These are phyloP conservation scores for Apodemia duryi DNA, from an alignment of 2,888 invertebrate species.

Conservation along the genomic window DNA sequence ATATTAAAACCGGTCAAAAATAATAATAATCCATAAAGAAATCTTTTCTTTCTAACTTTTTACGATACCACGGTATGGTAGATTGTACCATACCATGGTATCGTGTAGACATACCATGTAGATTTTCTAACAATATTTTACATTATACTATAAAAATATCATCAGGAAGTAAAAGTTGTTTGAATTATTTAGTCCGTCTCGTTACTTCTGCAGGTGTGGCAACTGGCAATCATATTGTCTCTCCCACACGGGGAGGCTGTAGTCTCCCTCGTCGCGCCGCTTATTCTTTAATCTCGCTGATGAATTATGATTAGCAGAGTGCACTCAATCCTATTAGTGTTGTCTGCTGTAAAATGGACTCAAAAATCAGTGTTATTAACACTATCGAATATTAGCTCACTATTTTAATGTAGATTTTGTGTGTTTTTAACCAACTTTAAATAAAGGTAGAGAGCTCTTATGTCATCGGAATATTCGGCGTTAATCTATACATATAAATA, in stretches of 20 bases:
- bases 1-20: too few species aligned
- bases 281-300: constrained; percentile 78
- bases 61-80: too few species aligned
- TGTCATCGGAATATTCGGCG: too few species aligned
- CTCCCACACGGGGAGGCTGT: constrained; percentile 46
- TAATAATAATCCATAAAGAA: too few species aligned
- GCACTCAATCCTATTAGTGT: constrained; percentile 72
- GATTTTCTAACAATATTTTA: too few species aligned
- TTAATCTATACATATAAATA: too few species aligned
- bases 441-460: too few species aligned
- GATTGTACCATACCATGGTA: too few species aligned
- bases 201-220: constrained; percentile 79
- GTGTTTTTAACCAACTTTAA: not conserved
- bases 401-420: not conserved
- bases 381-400: constrained; percentile 19
- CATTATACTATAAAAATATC: constrained; percentile 42
- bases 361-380: constrained; percentile 48
- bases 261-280: constrained; percentile 51
- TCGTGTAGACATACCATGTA: too few species aligned
- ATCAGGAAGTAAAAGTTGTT: constrained; percentile 53
- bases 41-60: too few species aligned
- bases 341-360: constrained; percentile 50
- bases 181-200: constrained; percentile 76
- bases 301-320: constrained; percentile 79
- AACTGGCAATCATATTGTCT: constrained; percentile 77